Conservation (phyloP, 2,888 invertebrate species). For the Latrodectus hesperus region DNA sequence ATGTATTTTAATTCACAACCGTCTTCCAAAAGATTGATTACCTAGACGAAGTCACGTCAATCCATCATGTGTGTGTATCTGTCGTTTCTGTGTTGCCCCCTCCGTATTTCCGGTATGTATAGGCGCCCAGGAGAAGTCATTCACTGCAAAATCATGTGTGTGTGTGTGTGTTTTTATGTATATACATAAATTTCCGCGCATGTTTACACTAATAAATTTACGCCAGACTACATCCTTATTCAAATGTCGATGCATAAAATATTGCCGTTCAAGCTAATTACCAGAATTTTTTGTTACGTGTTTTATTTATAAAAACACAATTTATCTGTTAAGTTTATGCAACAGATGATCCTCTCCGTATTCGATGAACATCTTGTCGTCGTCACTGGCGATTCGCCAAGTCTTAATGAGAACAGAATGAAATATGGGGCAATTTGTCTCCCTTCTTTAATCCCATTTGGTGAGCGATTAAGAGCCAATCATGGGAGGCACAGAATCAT, state of each 20-base stretch:
- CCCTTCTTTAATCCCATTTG: constrained; percentile 65
- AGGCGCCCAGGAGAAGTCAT: neutral
- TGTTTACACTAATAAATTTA: neutral
- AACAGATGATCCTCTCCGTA: neutral
- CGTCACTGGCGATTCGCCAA: constrained; percentile 37
- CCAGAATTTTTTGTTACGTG: neutral
- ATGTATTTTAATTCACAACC: constrained; percentile 1
- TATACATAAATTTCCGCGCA: neutral
- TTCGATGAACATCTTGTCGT: neutral
- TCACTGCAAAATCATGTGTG: neutral
- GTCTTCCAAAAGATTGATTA: neutral
- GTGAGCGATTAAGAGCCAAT: constrained; percentile 67
- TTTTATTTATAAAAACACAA: neutral
- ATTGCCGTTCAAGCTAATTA: no score
- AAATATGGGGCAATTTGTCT: constrained; percentile 69
- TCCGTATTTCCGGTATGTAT: neutral
- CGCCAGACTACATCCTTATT: no score
- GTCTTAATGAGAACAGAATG: constrained; percentile 65
- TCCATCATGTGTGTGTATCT: neutral
- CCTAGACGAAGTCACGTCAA: neutral
- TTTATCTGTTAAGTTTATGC: neutral
- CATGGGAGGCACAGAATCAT: constrained; percentile 45
- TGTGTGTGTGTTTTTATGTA: neutral
- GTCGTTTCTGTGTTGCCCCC: neutral
- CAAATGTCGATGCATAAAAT: no score